Percentiles rank a stretch among this genome's conserved stretches.
phyloP scores from a whole-genome alignment of 2,888 invertebrate genomes.

The Cantharis rustica region DNA sequence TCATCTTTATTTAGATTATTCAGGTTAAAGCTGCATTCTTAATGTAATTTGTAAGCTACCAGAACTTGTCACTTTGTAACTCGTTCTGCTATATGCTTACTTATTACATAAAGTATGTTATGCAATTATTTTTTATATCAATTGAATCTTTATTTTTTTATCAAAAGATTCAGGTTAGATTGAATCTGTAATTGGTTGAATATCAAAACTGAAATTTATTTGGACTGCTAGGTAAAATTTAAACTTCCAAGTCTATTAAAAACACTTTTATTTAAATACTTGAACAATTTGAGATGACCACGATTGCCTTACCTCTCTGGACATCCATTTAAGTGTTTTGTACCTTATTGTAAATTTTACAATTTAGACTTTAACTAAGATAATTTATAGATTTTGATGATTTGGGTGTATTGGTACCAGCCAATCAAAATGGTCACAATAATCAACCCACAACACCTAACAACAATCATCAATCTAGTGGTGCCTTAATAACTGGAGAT shows the following conservation, averaged over 20 bases:
- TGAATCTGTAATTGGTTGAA: not conserved
- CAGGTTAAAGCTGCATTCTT: too few species aligned
- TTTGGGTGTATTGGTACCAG: slow-evolving; percentile 72
- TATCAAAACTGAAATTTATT: too few species aligned
- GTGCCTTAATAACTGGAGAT: slow-evolving; percentile 83
- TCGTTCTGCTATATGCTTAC: too few species aligned
- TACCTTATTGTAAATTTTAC: not conserved
- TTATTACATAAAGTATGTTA: too few species aligned
- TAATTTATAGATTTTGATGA: slow-evolving; percentile 69
- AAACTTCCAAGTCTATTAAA: not conserved
- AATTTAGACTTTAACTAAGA: not conserved
- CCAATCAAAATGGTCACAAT: slow-evolving; percentile 39
- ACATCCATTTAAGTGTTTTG: not conserved
- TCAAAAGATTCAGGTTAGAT: not conserved
- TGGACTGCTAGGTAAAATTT: too few species aligned
- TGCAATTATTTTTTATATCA: too few species aligned
- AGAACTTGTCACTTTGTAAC: too few species aligned
- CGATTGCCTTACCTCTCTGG: not conserved
- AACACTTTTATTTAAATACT: not conserved
- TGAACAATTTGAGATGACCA: not conserved
- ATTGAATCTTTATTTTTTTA: not conserved
- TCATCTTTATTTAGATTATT: too few species aligned
- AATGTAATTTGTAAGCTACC: too few species aligned
- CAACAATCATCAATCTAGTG: slow-evolving; percentile 48
- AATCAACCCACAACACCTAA: slow-evolving; percentile 35